Evolutionary conservation across 2,113 vertebrate species (phyloP), one percentile per base, ranked within the genome.

Genomic region (Patagioenas fasciata): DNA sequence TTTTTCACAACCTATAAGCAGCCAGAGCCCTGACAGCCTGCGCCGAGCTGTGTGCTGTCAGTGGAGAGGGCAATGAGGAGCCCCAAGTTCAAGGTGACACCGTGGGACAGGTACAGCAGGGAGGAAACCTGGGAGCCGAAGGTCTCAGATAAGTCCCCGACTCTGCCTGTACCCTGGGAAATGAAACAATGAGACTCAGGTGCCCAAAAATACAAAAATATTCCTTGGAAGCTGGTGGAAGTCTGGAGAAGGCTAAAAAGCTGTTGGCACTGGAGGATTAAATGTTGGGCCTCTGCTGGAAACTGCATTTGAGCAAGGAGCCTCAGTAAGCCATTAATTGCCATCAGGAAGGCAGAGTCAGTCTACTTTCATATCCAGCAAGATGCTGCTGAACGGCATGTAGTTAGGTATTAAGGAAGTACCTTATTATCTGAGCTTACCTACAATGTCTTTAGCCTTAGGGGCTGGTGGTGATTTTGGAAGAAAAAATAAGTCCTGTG

Each of bases 401-500:
- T 47, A 90, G 67, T 66, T 42, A 44, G 38, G 24, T 78, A 61
- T 67, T 79, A 87, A 69, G 77, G 53, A 86, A 91, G 73, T 80
- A 56, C 34, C 24, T 79, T 79, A 56, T 79, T 44, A 81, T 42
- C 69, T 87, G 83, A 95, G 42, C 32, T 93, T 60, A 79, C 14
- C n/a, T 66, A 60, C 53, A 56, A 31, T 2, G 7, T 65, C 53
- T 74, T 88, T 78, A 74, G 72, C 26, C 61, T 48, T 94, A 87
- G 62, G 74, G 61, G 44, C 38, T 40, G 61, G 20, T 54, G 36
- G 77, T 65, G 31, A 93, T 94, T 91, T 86, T 90, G 85, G 88
- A 96, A 78, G 54, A 20, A 87, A 91, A 91, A 88, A 10, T 16
- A 80, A 60, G 17, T 61, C 36, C 28, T 70, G 18, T n/a, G 24